Percentiles rank a stretch among this genome's conserved stretches.
These are phyloP conservation scores for Centropus unirufus DNA, from an alignment of 2,113 vertebrate genomes.

Conservation along the genomic window DNA sequence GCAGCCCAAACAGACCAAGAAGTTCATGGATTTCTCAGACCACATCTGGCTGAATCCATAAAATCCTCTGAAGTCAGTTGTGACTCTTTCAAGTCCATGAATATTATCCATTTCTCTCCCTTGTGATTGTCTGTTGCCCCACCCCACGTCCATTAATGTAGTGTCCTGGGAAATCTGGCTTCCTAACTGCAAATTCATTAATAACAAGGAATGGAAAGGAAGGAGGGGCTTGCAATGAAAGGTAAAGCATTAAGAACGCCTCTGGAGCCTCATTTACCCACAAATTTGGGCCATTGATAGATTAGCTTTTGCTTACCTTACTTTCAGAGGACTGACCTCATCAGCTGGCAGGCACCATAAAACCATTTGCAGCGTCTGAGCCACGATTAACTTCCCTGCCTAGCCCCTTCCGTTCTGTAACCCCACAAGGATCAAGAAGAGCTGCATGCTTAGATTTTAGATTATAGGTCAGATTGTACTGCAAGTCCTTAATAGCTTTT, in stretches of 20 bases:
- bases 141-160: not conserved
- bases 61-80: not conserved
- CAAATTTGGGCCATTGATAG: not conserved
- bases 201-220: not conserved
- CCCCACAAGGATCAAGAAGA: not conserved
- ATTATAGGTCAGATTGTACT: constrained; percentile 18
- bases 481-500: constrained; percentile 47
- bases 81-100: not conserved
- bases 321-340: constrained; percentile 14
- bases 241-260: not conserved
- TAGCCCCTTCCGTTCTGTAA: not conserved
- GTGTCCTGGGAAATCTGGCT: constrained; percentile 6
- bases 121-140: fast-evolving
- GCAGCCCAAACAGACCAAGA: not conserved
- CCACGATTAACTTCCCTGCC: not conserved
- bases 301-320: constrained; percentile 28
- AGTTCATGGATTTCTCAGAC: not conserved
- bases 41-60: not conserved
- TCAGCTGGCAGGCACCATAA: not conserved
- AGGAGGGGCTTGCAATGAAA: not conserved
- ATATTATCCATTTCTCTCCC: not conserved
- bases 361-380: not conserved
- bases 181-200: not conserved
- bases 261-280: not conserved
- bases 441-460: constrained; percentile 11